Evolutionary conservation across 2,888 invertebrate species (phyloP).

Genomic region (Pseudococcus viburni): DNA sequence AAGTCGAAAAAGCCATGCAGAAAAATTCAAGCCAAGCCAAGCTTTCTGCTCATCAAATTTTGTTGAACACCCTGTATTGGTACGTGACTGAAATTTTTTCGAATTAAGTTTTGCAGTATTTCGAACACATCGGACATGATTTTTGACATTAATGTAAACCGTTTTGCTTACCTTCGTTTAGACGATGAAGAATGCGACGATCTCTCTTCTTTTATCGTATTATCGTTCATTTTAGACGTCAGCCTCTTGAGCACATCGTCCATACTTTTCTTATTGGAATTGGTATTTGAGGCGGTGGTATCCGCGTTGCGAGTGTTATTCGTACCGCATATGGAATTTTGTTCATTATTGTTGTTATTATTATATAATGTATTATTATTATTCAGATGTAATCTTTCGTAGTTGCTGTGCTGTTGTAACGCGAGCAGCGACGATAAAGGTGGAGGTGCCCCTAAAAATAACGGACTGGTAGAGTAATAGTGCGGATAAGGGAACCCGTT

Average conservation of each 20-base stretch:
- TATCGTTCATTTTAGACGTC: constrained; percentile 88
- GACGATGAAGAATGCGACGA: constrained; percentile 79
- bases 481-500: constrained; percentile 64
- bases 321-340: constrained; percentile 70
- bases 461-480: constrained; percentile 53
- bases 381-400: constrained; percentile 65
- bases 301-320: constrained; percentile 70
- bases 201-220: constrained; percentile 77
- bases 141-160: not conserved
- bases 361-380: constrained; percentile 69
- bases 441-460: constrained; percentile 14
- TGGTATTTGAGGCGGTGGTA: constrained; percentile 36
- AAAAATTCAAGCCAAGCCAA: too few species aligned
- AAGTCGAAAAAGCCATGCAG: too few species aligned
- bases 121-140: too few species aligned
- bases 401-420: constrained; percentile 45
- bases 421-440: constrained; percentile 57
- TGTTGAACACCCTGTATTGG: too few species aligned
- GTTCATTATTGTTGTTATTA: constrained; percentile 75
- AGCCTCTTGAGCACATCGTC: constrained; percentile 90
- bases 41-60: too few species aligned
- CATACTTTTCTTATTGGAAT: constrained; percentile 81
- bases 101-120: too few species aligned
- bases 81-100: too few species aligned
- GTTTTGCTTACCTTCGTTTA: constrained; percentile 72